These are phyloP conservation scores for Galagoides demidoff DNA, from an alignment of 2,797 vertebrate genomes.

Conservation along the genomic window DNA sequence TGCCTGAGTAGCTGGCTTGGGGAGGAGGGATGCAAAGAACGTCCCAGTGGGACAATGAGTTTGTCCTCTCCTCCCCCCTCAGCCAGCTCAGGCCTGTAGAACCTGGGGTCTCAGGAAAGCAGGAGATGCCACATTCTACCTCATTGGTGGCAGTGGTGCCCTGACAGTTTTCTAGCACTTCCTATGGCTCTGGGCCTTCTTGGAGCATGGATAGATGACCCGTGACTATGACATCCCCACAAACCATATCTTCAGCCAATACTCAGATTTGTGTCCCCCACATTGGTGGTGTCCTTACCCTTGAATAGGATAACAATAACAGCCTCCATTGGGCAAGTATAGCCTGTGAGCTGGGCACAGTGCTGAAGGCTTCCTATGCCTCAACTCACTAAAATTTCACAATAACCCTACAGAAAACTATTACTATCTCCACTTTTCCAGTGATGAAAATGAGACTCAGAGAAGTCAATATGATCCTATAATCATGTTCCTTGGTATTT, in stretches of 20 bases:
- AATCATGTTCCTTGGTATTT: not conserved
- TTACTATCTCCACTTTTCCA: not conserved
- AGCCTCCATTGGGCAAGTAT: accelerated
- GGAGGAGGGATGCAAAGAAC: not conserved
- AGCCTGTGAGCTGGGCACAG: not conserved
- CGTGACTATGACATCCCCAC: accelerated
- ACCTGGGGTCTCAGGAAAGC: no score
- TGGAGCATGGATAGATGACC: not conserved
- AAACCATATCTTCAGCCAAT: not conserved
- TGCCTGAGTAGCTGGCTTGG: not conserved
- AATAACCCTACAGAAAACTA: no score
- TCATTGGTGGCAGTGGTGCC: not conserved
- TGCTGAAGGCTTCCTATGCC: accelerated
- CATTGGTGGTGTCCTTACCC: not conserved
- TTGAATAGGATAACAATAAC: not conserved
- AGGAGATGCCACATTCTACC: not conserved
- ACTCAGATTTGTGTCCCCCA: not conserved
- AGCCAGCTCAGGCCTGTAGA: not conserved
- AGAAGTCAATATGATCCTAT: not conserved
- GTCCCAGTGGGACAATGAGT: not conserved
- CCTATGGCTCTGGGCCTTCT: not conserved
- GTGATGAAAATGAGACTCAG: not conserved
- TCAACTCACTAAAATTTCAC: not conserved
- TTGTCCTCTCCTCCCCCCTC: not conserved
- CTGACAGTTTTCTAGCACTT: not conserved